Base-by-base conservation (phyloP, 1,140 invertebrate species). In the Trissolcus basalis region DNA sequence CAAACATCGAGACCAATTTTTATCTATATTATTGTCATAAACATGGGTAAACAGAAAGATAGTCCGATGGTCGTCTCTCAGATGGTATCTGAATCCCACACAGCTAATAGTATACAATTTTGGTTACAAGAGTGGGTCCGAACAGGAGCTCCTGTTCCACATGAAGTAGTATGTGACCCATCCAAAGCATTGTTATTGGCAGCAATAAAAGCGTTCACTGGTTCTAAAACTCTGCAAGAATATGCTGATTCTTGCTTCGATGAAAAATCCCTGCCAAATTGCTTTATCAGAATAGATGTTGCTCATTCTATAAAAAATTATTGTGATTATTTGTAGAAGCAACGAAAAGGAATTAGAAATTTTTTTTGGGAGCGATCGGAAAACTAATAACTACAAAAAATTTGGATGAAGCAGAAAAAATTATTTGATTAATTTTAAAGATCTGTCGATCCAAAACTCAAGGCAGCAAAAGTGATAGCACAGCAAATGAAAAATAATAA, bases 1-100 rank as follows among this genome's bases (percentile, higher is more conserved):
- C 5, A 11, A 19, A 8, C 16, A 16, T 16, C 4, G 6, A 11
- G n/a, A 12, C 3, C 12, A 60, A 6, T 68, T 4, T 68, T 61
- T 54, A 47, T 74, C 10, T 74, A 74, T 48, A 11, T 14, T 44
- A 5, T 15, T 11, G 71, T 68, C 14, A 49, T 74, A 10, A 7
- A 54, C 16, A 32, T 41, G 7, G 10, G 35, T 3, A 32, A 48
- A 6, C 4, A 47, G 7, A 39, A 51, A 56, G 12, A 13, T 1
- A 49, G 36, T 15, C 50, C 56, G 36, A 55, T 60, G 48, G 45
- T 55, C 3, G 67, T 76, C n/a, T 9, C 12, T 0, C 77, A 79
- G 53, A 77, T 76, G 67, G 7, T 79, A 0, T 51, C 63, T 0
- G 69, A 72, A 19, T 12, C 36, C 0, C 73, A 79, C 9, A 56